phyloP scores from a whole-genome alignment of 2,888 invertebrate species.

The Melipona bicolor region DNA sequence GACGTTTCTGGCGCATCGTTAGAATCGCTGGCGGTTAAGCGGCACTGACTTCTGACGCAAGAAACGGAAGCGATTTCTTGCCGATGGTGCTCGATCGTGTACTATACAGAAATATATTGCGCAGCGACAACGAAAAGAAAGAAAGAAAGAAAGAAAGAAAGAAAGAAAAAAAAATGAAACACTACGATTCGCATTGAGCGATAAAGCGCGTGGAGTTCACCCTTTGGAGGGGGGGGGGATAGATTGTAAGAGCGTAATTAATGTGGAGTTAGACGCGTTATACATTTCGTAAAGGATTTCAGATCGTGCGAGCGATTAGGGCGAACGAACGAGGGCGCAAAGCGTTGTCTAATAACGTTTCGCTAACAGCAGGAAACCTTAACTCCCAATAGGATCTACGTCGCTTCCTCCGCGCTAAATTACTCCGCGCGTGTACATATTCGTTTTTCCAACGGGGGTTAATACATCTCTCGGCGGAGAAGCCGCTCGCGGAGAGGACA shows the following conservation, averaged over 20 bases:
- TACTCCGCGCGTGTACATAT: constrained; percentile 20
- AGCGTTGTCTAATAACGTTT: constrained; percentile 24
- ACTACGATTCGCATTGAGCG: background rate
- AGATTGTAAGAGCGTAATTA: background rate
- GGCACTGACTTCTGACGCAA: constrained; percentile 5
- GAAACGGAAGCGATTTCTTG: constrained; percentile 8
- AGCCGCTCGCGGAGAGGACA: background rate
- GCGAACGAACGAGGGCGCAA: background rate
- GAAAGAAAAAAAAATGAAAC: background rate
- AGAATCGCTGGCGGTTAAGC: constrained; percentile 28
- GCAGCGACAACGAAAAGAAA: background rate
- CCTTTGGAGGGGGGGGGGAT: too few relatives aligned
- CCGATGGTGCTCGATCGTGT: background rate
- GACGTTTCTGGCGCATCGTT: constrained; percentile 7
- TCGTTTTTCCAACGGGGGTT: constrained; percentile 24
- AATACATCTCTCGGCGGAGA: constrained; percentile 4
- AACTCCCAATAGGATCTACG: constrained; percentile 34
- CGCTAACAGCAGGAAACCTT: constrained; percentile 30
- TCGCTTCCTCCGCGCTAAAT: constrained; percentile 31
- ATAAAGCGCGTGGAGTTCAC: background rate
- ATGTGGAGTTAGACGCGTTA: background rate
- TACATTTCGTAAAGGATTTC: background rate
- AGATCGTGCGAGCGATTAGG: constrained; percentile 10
- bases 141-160: background rate
- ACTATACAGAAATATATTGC: background rate